These are phyloP conservation scores for Gambusia holbrooki DNA, from an alignment of 2,113 vertebrate genomes.

Conservation along the genomic window DNA sequence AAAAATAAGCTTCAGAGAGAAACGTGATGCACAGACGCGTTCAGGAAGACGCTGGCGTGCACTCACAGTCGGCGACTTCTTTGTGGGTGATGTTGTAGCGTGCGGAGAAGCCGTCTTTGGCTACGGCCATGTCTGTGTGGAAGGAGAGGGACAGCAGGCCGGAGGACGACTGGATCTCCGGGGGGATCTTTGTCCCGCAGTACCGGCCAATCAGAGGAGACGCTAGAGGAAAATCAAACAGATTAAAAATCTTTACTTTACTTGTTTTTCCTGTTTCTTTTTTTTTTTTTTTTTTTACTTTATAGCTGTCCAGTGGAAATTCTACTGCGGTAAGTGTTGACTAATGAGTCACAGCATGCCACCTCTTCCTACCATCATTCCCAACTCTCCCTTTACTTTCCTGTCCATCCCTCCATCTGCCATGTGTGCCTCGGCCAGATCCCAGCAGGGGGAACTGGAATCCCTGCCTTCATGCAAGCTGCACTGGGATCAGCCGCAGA, in stretches of 20 bases:
- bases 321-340: slow-evolving; percentile 56
- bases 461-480: slow-evolving; percentile 64
- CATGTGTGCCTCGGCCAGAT: slow-evolving; percentile 54
- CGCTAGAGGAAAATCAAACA: slow-evolving; percentile 75
- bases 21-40: background rate
- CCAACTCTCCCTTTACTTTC: slow-evolving; percentile 37
- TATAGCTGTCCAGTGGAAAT: slow-evolving; percentile 32
- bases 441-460: slow-evolving; percentile 65
- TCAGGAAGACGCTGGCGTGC: slow-evolving; percentile 5
- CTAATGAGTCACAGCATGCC: slow-evolving; percentile 63
- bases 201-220: slow-evolving; percentile 97
- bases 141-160: slow-evolving; percentile 96
- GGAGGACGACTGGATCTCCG: slow-evolving; percentile 92
- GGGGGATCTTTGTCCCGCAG: slow-evolving; percentile 93
- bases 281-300: background rate
- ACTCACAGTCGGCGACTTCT: slow-evolving; percentile 92
- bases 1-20: slow-evolving; percentile 11
- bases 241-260: background rate
- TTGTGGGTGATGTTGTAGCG: slow-evolving; percentile 93
- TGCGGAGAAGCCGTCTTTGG: slow-evolving; percentile 97
- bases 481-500: slow-evolving; percentile 61
- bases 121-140: slow-evolving; percentile 97
- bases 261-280: background rate
- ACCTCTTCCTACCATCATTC: slow-evolving; percentile 35
- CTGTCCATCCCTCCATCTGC: slow-evolving; percentile 69